These are phyloP conservation scores for Harmothoe impar DNA, from an alignment of 2,888 invertebrate genomes.

Conservation along the genomic window DNA sequence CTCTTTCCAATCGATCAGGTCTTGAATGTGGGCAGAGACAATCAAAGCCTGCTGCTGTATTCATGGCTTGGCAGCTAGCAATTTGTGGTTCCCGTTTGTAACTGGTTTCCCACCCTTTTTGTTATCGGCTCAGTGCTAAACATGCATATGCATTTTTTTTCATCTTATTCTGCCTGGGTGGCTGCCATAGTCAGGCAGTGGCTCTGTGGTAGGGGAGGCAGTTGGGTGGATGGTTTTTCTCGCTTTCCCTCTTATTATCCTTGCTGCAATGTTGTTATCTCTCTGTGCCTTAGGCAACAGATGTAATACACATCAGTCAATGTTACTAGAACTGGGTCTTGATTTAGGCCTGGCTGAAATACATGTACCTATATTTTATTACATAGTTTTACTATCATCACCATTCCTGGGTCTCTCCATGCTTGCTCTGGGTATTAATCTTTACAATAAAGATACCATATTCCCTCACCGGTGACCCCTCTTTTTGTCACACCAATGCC, in stretches of 20 bases:
- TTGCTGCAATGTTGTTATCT: not conserved
- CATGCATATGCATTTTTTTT: no score
- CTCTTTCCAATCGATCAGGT: no score
- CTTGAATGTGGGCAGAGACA: not conserved
- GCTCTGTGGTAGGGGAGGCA: not conserved
- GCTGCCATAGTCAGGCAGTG: no score
- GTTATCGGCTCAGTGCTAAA: no score
- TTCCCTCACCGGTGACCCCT: not conserved
- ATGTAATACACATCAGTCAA: no score
- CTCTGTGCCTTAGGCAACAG: not conserved
- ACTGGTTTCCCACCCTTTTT: no score
- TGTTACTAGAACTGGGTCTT: not conserved
- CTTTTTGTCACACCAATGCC: not conserved
- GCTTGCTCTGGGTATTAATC: not conserved
- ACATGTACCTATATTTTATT: not conserved
- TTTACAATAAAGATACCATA: conserved; percentile 2
- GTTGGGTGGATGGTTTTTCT: not conserved
- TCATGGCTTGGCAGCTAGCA: not conserved
- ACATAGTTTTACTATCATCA: not conserved
- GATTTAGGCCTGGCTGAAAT: no score
- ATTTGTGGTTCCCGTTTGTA: no score
- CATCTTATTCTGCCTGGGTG: no score
- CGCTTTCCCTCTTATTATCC: not conserved
- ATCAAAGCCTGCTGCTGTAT: not conserved
- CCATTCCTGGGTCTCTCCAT: not conserved